Conservation (phyloP, 2,113 vertebrate genomes). For the Lonchura striata region DNA sequence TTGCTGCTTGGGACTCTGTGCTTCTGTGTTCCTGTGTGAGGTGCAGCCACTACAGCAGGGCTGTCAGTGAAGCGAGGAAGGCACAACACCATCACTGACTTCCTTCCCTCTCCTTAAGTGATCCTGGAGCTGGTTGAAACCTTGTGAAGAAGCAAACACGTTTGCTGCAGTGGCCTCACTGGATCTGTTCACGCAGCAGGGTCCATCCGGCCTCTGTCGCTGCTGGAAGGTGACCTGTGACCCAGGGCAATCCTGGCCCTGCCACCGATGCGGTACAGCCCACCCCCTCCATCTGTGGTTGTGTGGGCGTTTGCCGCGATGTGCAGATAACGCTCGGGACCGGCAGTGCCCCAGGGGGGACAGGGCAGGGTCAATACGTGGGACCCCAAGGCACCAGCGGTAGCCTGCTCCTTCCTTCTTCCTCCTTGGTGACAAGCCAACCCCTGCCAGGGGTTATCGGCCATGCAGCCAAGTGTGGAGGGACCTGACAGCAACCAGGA, state of each 20-base stretch:
- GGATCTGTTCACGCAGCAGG: accelerated
- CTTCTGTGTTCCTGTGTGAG: background rate
- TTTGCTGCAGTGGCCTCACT: background rate
- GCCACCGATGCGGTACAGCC: accelerated
- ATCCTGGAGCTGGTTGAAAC: background rate
- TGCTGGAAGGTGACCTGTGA: background rate
- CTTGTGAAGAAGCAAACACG: background rate
- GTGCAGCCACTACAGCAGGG: background rate
- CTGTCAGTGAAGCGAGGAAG: background rate
- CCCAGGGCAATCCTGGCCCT: background rate
- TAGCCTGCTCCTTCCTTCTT: conserved; percentile 43
- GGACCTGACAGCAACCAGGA: background rate
- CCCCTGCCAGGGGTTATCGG: background rate
- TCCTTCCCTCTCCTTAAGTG: background rate
- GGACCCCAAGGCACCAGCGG: background rate
- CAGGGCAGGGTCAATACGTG: background rate
- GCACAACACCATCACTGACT: background rate
- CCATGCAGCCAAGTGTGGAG: background rate
- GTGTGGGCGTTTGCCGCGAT: background rate
- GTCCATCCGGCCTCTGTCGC: background rate
- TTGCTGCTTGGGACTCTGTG: background rate
- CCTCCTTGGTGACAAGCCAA: conserved; percentile 13
- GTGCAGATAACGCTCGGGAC: conserved; percentile 5
- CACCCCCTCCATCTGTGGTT: background rate
- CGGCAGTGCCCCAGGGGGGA: background rate